phyloP scores from a whole-genome alignment of 2,888 invertebrate genomes.

The Aporophyla nigra region DNA sequence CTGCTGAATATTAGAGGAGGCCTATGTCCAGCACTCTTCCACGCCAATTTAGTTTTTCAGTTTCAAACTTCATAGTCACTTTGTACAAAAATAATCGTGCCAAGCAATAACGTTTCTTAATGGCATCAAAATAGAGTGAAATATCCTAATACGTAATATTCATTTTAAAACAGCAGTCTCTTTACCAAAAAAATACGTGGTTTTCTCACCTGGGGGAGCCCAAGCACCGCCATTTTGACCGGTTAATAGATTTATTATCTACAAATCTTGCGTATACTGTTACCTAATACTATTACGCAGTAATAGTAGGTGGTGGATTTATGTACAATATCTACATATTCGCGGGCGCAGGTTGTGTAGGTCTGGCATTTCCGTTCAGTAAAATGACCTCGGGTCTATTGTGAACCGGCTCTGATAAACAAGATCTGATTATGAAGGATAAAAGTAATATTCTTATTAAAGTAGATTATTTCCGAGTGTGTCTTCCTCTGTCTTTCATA shows the following conservation, averaged over 20 bases:
- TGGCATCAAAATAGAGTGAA: too few relatives aligned
- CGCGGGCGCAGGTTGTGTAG: conserved; percentile 75
- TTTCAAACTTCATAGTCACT: too few relatives aligned
- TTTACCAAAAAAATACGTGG: too few relatives aligned
- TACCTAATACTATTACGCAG: conserved; percentile 21
- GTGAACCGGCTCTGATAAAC: conserved; percentile 46
- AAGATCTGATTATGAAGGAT: conserved; percentile 35
- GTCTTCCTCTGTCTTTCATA: neutral
- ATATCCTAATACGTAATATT: too few relatives aligned
- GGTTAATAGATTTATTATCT: neutral
- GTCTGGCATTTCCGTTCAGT: conserved; percentile 76
- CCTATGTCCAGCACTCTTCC: too few relatives aligned
- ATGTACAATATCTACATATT: conserved; percentile 55
- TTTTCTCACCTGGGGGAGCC: too few relatives aligned
- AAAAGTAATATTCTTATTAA: conserved; percentile 40
- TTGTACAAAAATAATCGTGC: too few relatives aligned
- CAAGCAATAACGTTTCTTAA: too few relatives aligned
- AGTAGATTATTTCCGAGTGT: neutral
- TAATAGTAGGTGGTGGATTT: conserved; percentile 51
- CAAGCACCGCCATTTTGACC: too few relatives aligned
- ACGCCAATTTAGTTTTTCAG: too few relatives aligned
- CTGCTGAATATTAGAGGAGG: too few relatives aligned
- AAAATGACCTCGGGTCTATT: conserved; percentile 59
- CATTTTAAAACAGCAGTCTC: too few relatives aligned
- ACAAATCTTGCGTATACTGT: conserved; percentile 10